Conservation (phyloP, 2,113 vertebrate genomes). For the Probosciger aterrimus region DNA sequence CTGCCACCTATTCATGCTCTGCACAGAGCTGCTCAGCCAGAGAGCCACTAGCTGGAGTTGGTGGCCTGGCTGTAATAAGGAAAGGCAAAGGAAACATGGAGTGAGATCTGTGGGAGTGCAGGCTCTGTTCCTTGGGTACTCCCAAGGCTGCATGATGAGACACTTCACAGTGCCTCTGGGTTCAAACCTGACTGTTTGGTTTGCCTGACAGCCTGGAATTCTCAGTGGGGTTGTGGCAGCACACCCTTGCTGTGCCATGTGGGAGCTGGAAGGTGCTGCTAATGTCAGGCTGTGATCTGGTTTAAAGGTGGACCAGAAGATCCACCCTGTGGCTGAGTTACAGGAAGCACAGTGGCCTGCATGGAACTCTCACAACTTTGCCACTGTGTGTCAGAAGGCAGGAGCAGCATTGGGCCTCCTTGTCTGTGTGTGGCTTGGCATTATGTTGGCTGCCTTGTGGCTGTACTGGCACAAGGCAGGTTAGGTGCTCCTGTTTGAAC, state of each 20-base stretch:
- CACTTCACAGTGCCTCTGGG: accelerated
- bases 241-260: accelerated
- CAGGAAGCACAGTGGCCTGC: not conserved
- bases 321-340: accelerated
- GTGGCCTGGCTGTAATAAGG: not conserved
- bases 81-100: not conserved
- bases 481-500: not conserved
- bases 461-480: not conserved
- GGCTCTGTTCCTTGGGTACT: not conserved
- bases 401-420: not conserved
- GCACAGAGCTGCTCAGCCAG: not conserved
- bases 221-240: not conserved
- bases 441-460: not conserved
- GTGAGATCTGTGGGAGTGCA: not conserved
- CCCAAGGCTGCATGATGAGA: not conserved
- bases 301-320: not conserved
- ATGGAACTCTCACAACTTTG: not conserved
- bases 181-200: not conserved
- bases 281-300: not conserved
- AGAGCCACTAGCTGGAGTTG: not conserved
- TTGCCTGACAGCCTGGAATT: not conserved
- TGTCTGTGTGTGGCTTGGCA: not conserved
- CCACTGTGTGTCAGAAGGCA: not conserved
- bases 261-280: not conserved
- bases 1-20: not conserved